Percentiles rank a stretch among this genome's conserved stretches.
These are phyloP conservation scores for Arctocebus calabarensis DNA, from an alignment of 2,797 vertebrate genomes.

Conservation along the genomic window DNA sequence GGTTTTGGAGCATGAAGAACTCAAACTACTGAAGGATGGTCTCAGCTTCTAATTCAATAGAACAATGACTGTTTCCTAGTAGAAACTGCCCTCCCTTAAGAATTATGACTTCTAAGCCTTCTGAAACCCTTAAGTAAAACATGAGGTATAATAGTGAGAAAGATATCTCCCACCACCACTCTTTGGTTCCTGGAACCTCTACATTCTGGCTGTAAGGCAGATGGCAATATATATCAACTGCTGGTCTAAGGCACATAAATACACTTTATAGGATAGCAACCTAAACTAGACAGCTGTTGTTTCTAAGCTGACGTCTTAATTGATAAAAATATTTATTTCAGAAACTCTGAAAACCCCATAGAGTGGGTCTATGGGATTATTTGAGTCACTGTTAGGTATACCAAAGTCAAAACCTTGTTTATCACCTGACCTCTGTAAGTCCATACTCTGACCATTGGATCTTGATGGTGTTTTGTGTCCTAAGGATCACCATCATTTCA, in stretches of 20 bases:
- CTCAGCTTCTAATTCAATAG: constrained; percentile 12
- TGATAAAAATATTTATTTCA: not conserved
- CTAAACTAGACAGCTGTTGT: not conserved
- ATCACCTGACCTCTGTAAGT: not conserved
- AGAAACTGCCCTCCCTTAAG: not conserved
- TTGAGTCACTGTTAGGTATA: not conserved
- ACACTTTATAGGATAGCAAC: too few species aligned
- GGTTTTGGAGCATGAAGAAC: not conserved
- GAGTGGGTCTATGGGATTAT: not conserved
- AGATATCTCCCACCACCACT: not conserved
- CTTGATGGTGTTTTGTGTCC: not conserved
- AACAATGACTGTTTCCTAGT: not conserved
- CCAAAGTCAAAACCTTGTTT: not conserved
- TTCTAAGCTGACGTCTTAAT: not conserved
- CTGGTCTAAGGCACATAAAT: not conserved
- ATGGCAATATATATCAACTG: not conserved
- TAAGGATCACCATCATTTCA: not conserved
- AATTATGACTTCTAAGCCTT: constrained; percentile 28
- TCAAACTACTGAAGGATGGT: not conserved
- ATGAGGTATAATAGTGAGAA: not conserved
- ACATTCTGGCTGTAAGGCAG: not conserved
- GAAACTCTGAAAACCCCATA: not conserved
- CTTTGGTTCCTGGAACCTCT: not conserved
- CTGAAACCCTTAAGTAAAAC: not conserved
- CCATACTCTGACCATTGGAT: not conserved